phyloP scores from a whole-genome alignment of 1,140 invertebrate species.

The Aphelinus atriplicis region DNA sequence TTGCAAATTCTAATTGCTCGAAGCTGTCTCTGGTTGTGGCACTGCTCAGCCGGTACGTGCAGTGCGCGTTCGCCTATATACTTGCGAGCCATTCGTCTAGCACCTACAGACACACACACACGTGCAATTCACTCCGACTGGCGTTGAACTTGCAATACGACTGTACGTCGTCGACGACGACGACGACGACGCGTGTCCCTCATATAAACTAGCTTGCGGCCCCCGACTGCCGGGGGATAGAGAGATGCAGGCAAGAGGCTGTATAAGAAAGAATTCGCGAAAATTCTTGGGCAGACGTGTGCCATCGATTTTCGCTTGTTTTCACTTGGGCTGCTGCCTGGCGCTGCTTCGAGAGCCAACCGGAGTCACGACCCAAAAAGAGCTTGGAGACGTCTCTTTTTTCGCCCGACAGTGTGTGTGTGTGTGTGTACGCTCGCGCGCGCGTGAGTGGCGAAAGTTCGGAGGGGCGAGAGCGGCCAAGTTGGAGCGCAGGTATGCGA shows the following conservation, averaged over 20 bases:
- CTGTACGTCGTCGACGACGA: no score
- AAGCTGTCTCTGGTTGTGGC: no score
- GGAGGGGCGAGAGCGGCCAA: not conserved
- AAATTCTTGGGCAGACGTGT: no score
- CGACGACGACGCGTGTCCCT: not conserved
- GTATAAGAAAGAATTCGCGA: no score
- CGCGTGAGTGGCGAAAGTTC: not conserved
- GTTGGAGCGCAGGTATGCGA: not conserved
- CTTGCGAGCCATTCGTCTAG: not conserved
- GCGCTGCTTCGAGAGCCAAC: no score
- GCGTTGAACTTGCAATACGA: no score
- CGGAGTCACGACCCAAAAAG: no score
- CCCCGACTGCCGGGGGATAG: not conserved
- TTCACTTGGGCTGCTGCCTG: no score
- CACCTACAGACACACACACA: not conserved
- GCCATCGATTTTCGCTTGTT: no score
- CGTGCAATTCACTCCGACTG: no score
- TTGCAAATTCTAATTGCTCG: no score
- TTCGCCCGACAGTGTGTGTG: not conserved
- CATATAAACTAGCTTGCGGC: not conserved
- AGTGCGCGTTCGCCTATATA: slow-evolving; percentile 18
- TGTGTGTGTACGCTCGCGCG: not conserved
- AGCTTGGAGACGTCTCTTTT: slow-evolving; percentile 13
- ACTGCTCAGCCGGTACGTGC: no score
- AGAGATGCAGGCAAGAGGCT: not conserved